Evolutionary conservation across 1,140 invertebrate genomes (phyloP), one percentile per base, ranked within the genome.

Genomic region (Trichonephila clavata): DNA sequence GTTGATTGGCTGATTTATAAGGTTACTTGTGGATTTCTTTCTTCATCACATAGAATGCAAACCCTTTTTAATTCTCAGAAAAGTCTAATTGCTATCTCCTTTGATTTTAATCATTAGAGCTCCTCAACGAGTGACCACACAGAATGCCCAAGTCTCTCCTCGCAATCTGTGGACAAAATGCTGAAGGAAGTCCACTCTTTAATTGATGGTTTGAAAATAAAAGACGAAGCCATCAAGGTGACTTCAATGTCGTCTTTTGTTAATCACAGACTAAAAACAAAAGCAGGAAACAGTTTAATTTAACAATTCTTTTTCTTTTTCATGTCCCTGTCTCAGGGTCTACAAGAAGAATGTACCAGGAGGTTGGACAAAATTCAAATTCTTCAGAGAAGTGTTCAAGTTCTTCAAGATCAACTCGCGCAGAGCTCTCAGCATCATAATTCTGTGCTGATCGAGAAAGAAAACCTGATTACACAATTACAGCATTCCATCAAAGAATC

Each of bases 181-280:
- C 86, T 94, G 27, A 94, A 94, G 27, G 93, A 94, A 39, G 93
- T 94, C 18, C 93, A 94, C 63, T 90, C 93, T 21, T 24, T 94
- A 4, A 90, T 94, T 10, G 93, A 94, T 24, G 93, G 93, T 5
- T 43, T 94, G 21, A 94, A 94, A 60, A 94, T 94, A 10, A 94
- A 94, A 86, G 93, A 94, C 59, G 93, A 94, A 59, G 93, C 93
- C n/a, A 94, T 94, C 60, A 94, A 94, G 81, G 93, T 94, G 57
- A 93, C 14, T 86, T 61, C 65, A 68, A 68, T 68, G 65, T 20
- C 65, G 65, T 68, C 65, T 68, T n/a, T 68, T 24, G 65, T 24
- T 68, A n/a, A 68, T 24, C 7, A 27, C 20, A 71, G 5, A 71
- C 27, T 27, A 27, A 16, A n/a, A n/a, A 7, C 2, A 21, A n/a